These are phyloP conservation scores for Pampus argenteus DNA, from an alignment of 2,797 vertebrate genomes.

Conservation along the genomic window DNA sequence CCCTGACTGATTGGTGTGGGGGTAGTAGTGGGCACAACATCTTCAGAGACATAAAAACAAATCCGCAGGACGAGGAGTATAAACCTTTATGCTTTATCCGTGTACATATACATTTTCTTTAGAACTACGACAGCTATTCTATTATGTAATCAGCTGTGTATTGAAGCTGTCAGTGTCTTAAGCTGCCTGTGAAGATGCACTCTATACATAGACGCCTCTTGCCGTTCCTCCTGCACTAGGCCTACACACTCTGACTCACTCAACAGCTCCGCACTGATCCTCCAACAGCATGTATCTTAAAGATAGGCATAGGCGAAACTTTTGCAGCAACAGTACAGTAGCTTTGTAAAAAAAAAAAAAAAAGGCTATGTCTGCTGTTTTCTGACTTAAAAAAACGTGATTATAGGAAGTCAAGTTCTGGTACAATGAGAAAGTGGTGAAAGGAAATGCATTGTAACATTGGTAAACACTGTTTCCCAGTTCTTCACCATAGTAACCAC, in stretches of 20 bases:
- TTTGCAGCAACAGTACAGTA: background rate
- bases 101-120: conserved; percentile 50
- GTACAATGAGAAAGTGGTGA: conserved; percentile 3
- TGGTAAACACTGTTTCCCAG: conserved; percentile 20
- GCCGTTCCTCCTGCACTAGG: conserved; percentile 43
- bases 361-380: conserved; percentile 1
- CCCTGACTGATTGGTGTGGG: conserved; percentile 66
- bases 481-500: conserved; percentile 48
- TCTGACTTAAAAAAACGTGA: conserved; percentile 5
- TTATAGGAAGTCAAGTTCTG: conserved; percentile 1
- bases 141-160: conserved; percentile 68
- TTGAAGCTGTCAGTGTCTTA: conserved; percentile 64
- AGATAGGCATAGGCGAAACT: conserved; percentile 9
- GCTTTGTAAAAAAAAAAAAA: background rate
- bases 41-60: conserved; percentile 69
- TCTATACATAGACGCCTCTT: conserved; percentile 70
- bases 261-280: conserved; percentile 23
- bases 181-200: conserved; percentile 39
- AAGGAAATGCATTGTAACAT: conserved; percentile 12
- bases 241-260: conserved; percentile 75
- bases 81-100: conserved; percentile 52
- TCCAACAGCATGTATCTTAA: conserved; percentile 16
- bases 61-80: conserved; percentile 48
- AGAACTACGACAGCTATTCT: conserved; percentile 48
- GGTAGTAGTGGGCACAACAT: conserved; percentile 54